Conservation (phyloP, 2,113 vertebrate species). For the Furnarius figulus region DNA sequence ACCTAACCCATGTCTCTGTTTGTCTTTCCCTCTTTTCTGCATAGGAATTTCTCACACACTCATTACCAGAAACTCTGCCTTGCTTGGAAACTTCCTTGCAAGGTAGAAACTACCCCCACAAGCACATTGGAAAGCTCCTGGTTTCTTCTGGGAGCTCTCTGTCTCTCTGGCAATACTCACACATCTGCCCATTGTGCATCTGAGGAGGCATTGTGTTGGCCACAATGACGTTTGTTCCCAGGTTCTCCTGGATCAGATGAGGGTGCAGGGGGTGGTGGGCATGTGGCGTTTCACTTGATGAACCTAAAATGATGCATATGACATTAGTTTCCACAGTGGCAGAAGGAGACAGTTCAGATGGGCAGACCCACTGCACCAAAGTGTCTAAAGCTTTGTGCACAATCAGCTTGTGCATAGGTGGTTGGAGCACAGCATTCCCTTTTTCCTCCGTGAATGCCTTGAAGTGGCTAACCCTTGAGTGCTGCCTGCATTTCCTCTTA, state of each 20-base stretch:
- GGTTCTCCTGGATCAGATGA: constrained; percentile 96
- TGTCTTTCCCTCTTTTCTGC: constrained; percentile 36
- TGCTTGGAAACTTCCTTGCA: not conserved
- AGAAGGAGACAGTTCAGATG: not conserved
- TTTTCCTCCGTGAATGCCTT: not conserved
- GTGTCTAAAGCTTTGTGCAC: not conserved
- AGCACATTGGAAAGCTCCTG: not conserved
- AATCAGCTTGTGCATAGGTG: not conserved
- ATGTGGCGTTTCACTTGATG: constrained; percentile 89
- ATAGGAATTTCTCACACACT: constrained; percentile 24
- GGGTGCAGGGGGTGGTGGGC: constrained; percentile 94
- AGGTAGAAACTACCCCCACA: not conserved
- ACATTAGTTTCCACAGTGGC: not conserved
- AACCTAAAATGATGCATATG: constrained; percentile 71
- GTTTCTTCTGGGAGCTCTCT: not conserved
- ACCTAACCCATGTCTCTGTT: not conserved
- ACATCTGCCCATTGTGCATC: constrained; percentile 96
- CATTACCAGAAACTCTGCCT: not conserved
- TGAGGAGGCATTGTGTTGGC: constrained; percentile 88
- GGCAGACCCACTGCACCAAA: not conserved
- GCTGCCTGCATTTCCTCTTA: not conserved
- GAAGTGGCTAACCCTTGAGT: not conserved
- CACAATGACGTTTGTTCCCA: constrained; percentile 94
- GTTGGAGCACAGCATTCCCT: not conserved
- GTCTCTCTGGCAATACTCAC: constrained; percentile 78